phyloP scores from a whole-genome alignment of 2,113 vertebrate species.

The Callocephalon fimbriatum region DNA sequence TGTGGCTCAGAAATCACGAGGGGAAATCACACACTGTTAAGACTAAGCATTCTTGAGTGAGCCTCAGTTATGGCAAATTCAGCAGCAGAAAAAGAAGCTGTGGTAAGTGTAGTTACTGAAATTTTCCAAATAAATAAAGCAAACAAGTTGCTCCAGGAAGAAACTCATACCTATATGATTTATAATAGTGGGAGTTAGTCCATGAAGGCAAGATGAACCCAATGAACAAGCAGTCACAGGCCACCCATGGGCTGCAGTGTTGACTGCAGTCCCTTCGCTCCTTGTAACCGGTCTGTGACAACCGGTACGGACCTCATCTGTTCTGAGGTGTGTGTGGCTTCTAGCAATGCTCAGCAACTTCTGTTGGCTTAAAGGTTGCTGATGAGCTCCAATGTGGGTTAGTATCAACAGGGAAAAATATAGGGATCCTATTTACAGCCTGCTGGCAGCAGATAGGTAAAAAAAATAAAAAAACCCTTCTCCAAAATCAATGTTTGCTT shows the following conservation, averaged over 20 bases:
- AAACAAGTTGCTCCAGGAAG: slow-evolving; percentile 81
- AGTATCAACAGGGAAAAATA: slow-evolving; percentile 67
- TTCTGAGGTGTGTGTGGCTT: slow-evolving; percentile 29
- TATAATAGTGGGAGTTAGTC: slow-evolving; percentile 65
- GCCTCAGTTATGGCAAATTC: slow-evolving; percentile 69
- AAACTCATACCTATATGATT: slow-evolving; percentile 78
- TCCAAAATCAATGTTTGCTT: slow-evolving; percentile 84
- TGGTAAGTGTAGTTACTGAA: slow-evolving; percentile 72
- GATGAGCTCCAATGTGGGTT: slow-evolving; percentile 49
- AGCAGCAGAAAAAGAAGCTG: slow-evolving; percentile 56
- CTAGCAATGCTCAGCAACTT: slow-evolving; percentile 40
- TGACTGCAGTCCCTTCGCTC: background rate
- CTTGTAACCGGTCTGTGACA: background rate
- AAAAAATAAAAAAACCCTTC: background rate
- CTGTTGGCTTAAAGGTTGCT: slow-evolving; percentile 23
- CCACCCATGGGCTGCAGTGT: slow-evolving; percentile 63
- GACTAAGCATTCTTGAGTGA: slow-evolving; percentile 75
- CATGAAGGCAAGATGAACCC: slow-evolving; percentile 60
- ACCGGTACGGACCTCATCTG: background rate
- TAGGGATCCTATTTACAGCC: slow-evolving; percentile 79
- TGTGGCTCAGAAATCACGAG: slow-evolving; percentile 62
- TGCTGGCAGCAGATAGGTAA: slow-evolving; percentile 66
- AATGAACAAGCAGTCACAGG: slow-evolving; percentile 64
- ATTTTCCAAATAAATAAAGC: slow-evolving; percentile 85
- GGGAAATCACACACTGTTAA: slow-evolving; percentile 77